Percentiles rank a stretch among this genome's conserved stretches.
These are phyloP conservation scores for Leptopterna dolabrata DNA, from an alignment of 2,888 invertebrate genomes.

Conservation along the genomic window DNA sequence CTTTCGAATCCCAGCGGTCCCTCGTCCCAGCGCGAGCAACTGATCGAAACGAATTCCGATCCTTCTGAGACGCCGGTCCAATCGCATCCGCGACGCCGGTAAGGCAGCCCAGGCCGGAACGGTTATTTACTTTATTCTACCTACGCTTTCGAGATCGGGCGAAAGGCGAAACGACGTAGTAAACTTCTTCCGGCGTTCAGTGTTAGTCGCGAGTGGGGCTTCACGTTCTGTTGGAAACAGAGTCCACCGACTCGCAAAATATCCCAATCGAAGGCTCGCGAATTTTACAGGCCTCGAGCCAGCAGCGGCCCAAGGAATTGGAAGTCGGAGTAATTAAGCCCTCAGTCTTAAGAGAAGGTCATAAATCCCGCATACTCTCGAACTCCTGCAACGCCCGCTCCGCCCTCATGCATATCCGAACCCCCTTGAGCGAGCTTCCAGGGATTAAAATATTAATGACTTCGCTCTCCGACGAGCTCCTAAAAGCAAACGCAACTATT, in stretches of 20 bases:
- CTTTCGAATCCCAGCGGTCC: too few relatives aligned
- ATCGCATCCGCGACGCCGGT: too few relatives aligned
- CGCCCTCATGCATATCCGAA: conserved; percentile 30
- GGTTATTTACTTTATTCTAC: too few relatives aligned
- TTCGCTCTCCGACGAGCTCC: not conserved
- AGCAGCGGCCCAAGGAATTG: not conserved
- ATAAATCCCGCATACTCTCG: conserved; percentile 6
- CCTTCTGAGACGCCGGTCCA: too few relatives aligned
- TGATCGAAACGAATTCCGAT: too few relatives aligned
- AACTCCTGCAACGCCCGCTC: not conserved
- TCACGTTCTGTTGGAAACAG: too few relatives aligned
- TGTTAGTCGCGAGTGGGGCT: too few relatives aligned
- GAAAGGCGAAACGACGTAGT: too few relatives aligned
- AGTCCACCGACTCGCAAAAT: not conserved
- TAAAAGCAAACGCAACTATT: conserved; percentile 34
- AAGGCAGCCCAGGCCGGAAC: too few relatives aligned
- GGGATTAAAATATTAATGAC: conserved; percentile 38
- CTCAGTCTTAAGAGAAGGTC: not conserved
- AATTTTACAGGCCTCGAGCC: not conserved
- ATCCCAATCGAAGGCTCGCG: not conserved
- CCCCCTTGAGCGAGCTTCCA: not conserved
- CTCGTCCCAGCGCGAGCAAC: too few relatives aligned
- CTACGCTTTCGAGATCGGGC: too few relatives aligned
- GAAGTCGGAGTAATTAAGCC: conserved; percentile 3
- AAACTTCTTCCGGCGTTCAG: too few relatives aligned